Conservation (phyloP, 2,797 vertebrate genomes). For the Craterocephalus amniculus region DNA sequence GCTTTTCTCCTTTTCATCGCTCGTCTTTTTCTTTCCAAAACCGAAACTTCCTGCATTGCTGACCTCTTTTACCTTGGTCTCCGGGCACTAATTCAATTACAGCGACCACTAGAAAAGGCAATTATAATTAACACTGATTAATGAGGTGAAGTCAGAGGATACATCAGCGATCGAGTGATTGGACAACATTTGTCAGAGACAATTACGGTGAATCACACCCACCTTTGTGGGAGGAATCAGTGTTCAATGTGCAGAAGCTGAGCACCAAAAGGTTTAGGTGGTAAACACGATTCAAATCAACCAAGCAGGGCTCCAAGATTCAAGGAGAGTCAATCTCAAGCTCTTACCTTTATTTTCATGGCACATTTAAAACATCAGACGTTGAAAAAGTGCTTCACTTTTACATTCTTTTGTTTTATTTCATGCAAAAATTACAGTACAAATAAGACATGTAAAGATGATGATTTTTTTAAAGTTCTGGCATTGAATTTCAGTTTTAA, state of each 20-base stretch:
- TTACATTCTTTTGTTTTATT: no score
- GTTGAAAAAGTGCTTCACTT: no score
- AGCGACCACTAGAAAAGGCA: constrained; percentile 42
- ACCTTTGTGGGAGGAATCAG: constrained; percentile 31
- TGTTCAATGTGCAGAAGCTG: not conserved
- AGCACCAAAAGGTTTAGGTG: constrained; percentile 30
- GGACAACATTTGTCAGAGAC: constrained; percentile 52
- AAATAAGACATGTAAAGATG: no score
- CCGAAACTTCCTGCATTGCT: constrained; percentile 26
- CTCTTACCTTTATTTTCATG: no score
- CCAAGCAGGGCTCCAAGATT: not conserved
- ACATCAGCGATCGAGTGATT: constrained; percentile 59
- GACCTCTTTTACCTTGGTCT: constrained; percentile 58
- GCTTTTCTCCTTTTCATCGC: constrained; percentile 1
- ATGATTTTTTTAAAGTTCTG: no score
- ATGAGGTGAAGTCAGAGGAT: constrained; percentile 62
- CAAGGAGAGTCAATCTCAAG: not conserved
- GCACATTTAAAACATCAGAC: no score
- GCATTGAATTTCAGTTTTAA: no score
- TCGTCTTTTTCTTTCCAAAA: constrained; percentile 8
- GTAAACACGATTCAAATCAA: constrained; percentile 24
- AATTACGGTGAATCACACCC: constrained; percentile 51
- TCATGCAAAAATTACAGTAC: no score
- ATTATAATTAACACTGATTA: constrained; percentile 73
- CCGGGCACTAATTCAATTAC: constrained; percentile 62